Base-by-base conservation (phyloP, 2,888 invertebrate species). In the Caenorhabditis panamensis region DNA sequence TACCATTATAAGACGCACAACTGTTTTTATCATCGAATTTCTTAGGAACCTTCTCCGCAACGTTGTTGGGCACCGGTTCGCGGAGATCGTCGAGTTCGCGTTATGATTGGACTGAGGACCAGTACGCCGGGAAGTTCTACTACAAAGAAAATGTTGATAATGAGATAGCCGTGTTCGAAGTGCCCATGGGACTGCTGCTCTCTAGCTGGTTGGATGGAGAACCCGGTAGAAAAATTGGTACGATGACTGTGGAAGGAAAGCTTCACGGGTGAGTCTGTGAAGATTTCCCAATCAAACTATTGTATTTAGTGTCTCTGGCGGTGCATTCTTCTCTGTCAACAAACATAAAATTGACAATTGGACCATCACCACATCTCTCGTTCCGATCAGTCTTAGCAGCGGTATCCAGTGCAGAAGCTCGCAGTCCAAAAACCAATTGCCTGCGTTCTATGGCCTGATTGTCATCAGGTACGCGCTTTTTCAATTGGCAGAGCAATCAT, bases 81-180 rank as follows among this genome's bases (percentile, higher is more conserved):
- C n/a, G 3, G 13, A 3, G 18, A 1, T 59, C 73, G 18, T 49
- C 64, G n/a, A 59, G 24, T 13, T 61, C 28, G 8, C 66, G 76
- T 0, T 76, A 37, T 22, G 67, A 76, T 5, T 76, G 76, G 76
- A 51, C 62, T 4, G 76, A 76, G 54, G 76, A 76, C 47, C 68
- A 54, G 1, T 77, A 77, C 28, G 13, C 63, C 3, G 31, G 51
- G 49, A 77, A 71, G 47, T 64, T 78, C 49, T 78, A 78, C 37
- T 78, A 78, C 47, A 71, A 72, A 54, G 71, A 71, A 16, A 72
- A 31, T 31, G 47, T 71, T 2, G 78, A 61, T 26, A 31, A 62
- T 37, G 47, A 78, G 20, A 56, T 66, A 5, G 16, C 13, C 3
- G 1, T 72, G 2, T 78, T 66, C 22, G 63, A 71, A 47, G 44